Conservation (phyloP, 2,113 vertebrate genomes). For the Pogona vitticeps region DNA sequence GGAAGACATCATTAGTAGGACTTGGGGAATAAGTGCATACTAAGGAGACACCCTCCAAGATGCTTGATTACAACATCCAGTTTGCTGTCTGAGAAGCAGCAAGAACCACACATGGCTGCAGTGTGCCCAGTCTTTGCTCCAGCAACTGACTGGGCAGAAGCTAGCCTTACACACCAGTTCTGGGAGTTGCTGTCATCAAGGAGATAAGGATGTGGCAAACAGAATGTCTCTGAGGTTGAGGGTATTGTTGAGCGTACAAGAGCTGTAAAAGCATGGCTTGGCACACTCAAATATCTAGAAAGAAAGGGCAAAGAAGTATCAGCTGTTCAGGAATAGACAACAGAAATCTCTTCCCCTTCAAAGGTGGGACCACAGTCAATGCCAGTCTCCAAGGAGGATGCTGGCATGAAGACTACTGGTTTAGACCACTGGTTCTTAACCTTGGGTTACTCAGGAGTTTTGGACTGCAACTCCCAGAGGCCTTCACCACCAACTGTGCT, state of each 20-base stretch:
- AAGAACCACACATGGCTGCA: neutral
- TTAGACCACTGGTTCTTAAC: too few relatives aligned
- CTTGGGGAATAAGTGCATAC: neutral
- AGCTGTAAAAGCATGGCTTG: neutral
- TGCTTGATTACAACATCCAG: neutral
- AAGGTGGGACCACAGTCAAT: neutral
- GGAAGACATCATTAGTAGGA: neutral
- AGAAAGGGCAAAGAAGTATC: too few relatives aligned
- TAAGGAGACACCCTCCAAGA: neutral
- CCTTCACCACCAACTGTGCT: too few relatives aligned
- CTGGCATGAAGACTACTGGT: too few relatives aligned
- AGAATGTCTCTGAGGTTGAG: neutral
- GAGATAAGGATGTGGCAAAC: neutral
- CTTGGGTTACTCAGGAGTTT: too few relatives aligned
- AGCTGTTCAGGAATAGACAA: too few relatives aligned
- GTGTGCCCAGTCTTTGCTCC: neutral
- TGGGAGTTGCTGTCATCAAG: neutral
- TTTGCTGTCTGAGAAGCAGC: neutral
- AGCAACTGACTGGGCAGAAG: neutral
- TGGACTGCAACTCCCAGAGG: too few relatives aligned
- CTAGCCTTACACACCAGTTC: neutral
- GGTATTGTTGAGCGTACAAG: neutral
- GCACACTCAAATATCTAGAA: too few relatives aligned
- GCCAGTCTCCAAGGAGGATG: neutral
- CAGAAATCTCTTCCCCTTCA: too few relatives aligned